Conservation (phyloP, 2,113 vertebrate species). For the Zosterops pallidus region DNA sequence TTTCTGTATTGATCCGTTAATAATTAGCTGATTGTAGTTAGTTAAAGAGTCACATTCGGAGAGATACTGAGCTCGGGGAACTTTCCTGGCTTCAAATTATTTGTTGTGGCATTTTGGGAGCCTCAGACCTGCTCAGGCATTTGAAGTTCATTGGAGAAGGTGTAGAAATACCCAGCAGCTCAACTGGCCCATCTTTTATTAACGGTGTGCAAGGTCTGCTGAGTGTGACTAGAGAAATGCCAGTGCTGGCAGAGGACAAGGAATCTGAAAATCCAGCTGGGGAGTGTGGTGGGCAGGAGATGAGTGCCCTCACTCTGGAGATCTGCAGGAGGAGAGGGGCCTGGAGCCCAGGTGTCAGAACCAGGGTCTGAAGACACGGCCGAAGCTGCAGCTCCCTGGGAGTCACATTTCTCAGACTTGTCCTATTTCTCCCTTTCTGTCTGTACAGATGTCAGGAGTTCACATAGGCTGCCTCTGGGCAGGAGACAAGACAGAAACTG, state of each 20-base stretch:
- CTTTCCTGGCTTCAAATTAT: not conserved
- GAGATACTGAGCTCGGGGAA: not conserved
- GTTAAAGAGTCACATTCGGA: constrained; percentile 13
- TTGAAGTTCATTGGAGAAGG: not conserved
- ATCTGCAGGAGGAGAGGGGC: not conserved
- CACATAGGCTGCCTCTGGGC: not conserved
- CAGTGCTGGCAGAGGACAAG: not conserved
- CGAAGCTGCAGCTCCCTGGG: not conserved
- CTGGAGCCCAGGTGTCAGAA: too few species aligned
- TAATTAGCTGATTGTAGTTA: constrained; percentile 53
- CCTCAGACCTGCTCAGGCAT: not conserved
- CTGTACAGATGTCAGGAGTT: not conserved
- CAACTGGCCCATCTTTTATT: not conserved
- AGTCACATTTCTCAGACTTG: not conserved
- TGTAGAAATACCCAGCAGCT: not conserved
- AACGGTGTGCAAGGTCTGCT: not conserved
- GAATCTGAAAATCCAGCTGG: not conserved
- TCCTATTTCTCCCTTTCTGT: not conserved
- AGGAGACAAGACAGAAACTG: not conserved
- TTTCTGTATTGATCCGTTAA: constrained; percentile 5
- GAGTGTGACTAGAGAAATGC: not conserved
- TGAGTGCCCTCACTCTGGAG: not conserved
- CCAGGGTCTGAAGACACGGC: fast-evolving
- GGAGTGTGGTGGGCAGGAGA: not conserved
- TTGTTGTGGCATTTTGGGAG: not conserved